Evolutionary conservation across 2,113 vertebrate genomes (phyloP), one percentile per base, ranked within the genome.

Genomic region (Hypanus sabinus): DNA sequence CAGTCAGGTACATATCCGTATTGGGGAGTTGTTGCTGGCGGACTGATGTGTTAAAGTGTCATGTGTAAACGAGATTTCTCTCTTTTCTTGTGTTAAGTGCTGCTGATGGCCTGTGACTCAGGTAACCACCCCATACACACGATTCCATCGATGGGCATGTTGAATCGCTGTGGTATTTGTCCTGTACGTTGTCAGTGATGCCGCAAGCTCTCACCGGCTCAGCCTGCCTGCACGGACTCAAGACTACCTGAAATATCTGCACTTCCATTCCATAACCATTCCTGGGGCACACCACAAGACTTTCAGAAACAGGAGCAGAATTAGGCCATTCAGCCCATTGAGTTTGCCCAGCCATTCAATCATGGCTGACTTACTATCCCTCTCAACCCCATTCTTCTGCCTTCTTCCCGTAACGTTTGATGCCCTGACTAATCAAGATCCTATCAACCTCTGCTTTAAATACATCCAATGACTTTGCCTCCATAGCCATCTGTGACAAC

Each of bases 81-180:
- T 94, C 95, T 73, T 95, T 94, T 95, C 95, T 94, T 93, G 94
- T 96, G 87, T 95, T 94, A 18, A 95, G 95, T 94, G 79, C 95
- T 95, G 94, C 95, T 93, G 95, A 71, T 33, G 96, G 96, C 96
- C 95, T 94, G 95, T 95, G 79, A 94, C 93, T 55, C 96, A 97
- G 97, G 97, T 97, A 97, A 96, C 0, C 12, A 77, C 24, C 36
- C 46, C 27, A 73, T 75, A 24, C 91, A 68, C 85, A 46, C 71
- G 91, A 73, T 46, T 55, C 36, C 68, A 93, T 71, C 10, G 10
- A 93, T 73, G 91, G 22, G 20, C 36, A 73, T 55, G 9, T 30
- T 55, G 38, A 92, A 71, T 92, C 22, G 10, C 91, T 71, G 36
- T 55, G 70, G 27, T 30, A 22, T 92, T 91, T 70, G n/a, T 24